Conservation (phyloP, 2,113 vertebrate species). For the Raja brachyura region DNA sequence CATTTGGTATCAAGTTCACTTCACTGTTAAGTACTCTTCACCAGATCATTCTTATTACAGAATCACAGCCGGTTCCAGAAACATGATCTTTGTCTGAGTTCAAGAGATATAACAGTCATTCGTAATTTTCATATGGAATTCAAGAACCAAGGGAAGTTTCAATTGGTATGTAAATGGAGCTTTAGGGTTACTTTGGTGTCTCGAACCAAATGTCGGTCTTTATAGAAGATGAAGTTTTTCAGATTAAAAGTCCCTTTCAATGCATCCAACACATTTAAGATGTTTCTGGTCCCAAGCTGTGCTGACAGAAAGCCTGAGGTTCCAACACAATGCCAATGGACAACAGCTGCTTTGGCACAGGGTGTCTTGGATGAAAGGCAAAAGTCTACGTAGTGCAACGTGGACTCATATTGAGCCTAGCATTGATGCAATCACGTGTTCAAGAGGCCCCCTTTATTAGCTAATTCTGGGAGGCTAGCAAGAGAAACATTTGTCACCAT, state of each 20-base stretch:
- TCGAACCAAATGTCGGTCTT: not conserved
- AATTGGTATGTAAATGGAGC: conserved; percentile 64
- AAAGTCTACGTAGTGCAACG: no score
- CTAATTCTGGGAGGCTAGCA: no score
- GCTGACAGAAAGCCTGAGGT: no score
- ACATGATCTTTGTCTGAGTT: conserved; percentile 57
- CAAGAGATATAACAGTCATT: conserved; percentile 64
- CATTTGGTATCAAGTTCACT: not conserved
- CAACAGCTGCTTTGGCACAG: no score
- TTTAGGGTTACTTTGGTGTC: not conserved
- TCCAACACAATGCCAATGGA: no score
- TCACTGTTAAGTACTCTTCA: not conserved
- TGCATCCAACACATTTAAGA: not conserved
- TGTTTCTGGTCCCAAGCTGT: no score
- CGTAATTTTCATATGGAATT: conserved; percentile 70
- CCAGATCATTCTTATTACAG: conserved; percentile 50
- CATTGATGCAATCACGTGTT: no score
- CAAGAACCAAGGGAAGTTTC: conserved; percentile 66
- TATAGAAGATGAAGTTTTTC: not conserved
- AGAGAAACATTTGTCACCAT: no score
- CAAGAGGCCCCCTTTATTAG: no score
- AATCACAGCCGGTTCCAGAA: conserved; percentile 55
- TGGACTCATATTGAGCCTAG: no score
- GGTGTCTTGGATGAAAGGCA: no score
- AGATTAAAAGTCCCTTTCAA: not conserved